phyloP scores from a whole-genome alignment of 2,888 invertebrate genomes.

The Lasioglossum zephyrum region DNA sequence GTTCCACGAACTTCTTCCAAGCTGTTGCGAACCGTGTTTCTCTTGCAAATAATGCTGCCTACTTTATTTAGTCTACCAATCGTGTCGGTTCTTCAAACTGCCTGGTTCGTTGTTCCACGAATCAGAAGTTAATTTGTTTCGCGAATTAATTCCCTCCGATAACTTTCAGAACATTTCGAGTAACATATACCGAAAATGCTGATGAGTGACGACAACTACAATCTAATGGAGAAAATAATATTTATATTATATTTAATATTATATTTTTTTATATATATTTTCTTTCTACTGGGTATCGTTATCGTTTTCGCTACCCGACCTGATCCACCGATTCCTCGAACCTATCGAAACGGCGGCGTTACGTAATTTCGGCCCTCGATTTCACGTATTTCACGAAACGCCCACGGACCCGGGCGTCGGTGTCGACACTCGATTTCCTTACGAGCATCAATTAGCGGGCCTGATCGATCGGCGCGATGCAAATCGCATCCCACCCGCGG shows the following conservation, averaged over 20 bases:
- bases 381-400: slow-evolving; percentile 39
- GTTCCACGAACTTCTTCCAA: not conserved
- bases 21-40: not conserved
- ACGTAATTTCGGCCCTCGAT: slow-evolving; percentile 12
- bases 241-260: too few species aligned
- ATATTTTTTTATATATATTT: too few species aligned
- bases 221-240: too few species aligned
- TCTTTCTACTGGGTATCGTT: too few species aligned
- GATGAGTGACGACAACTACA: too few species aligned
- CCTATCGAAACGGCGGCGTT: not conserved
- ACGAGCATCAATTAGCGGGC: slow-evolving; percentile 48
- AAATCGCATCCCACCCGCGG: slow-evolving; percentile 43
- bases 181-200: too few species aligned
- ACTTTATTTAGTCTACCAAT: slow-evolving; percentile 27
- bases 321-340: too few species aligned
- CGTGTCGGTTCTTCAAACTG: not conserved
- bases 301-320: too few species aligned
- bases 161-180: too few species aligned
- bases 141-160: not conserved
- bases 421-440: slow-evolving; percentile 64
- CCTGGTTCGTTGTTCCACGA: too few species aligned
- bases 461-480: slow-evolving; percentile 16
- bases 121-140: not conserved
- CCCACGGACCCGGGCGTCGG: slow-evolving; percentile 39
- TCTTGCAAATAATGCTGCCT: slow-evolving; percentile 28